Base-by-base conservation (phyloP, 2,797 vertebrate species). In the Fratercula arctica region DNA sequence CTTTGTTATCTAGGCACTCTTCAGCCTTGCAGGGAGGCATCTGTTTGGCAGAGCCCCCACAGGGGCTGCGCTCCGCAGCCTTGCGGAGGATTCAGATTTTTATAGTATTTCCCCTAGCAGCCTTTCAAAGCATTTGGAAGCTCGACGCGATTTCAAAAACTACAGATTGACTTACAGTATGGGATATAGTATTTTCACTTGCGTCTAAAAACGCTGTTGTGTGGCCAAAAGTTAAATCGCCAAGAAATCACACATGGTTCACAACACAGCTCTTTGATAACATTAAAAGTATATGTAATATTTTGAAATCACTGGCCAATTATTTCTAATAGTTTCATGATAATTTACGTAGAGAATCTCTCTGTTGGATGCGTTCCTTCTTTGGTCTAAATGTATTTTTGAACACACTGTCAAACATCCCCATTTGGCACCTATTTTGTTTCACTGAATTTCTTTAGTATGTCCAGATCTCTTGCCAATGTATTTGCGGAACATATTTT, bases 401-500 rank as follows among this genome's bases (percentile, higher is more conserved):
- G 96, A 98, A 95, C 95, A 90, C 95, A 73, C 97, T 98, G 98
- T 98, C 98, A 98, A 98, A 97, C 95, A 97, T 97, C 96, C 93
- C 96, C 76, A 91, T 97, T 98, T 98, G 98, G 98, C 98, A 98
- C 96, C 90, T 97, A 97, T 97, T 97, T 96, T 96, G 92, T 98
- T 98, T 97, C 97, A 96, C 97, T 98, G 97, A 98, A 97, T 98
- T 98, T 97, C 97, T 97, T 98, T 97, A 98, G 90, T 97, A 97
- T 98, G 98, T 98, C 98, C 97, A 97, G 93, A 98, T 98, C 96
- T 96, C 98, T 98, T 98, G 98, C 98, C 98, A 98, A 97, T 95
- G 95, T 98, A 97, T 97, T 98, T 98, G 98, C 43, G 25, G 98
- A 98, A 98, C 98, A 98, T 98, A 98, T 98, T 98, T 98, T 98